Evolutionary conservation across 2,113 vertebrate genomes (phyloP).

Genomic region (Phycodurus eques): DNA sequence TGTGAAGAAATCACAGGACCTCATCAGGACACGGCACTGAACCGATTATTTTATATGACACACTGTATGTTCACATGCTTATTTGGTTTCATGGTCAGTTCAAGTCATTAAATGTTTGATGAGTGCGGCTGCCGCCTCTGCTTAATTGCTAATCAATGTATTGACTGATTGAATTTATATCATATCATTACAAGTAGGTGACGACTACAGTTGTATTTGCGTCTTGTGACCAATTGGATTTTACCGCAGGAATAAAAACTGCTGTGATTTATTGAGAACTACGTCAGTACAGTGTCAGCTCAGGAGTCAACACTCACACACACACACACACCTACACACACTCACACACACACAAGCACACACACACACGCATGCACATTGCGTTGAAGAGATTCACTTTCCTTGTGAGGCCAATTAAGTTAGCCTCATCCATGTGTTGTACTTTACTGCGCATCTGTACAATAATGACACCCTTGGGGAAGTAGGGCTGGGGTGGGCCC

Average conservation of each 20-base stretch:
- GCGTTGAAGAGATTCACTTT: background rate
- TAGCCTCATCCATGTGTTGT: background rate
- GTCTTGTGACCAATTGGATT: constrained; percentile 1
- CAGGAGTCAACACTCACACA: background rate
- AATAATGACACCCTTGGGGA: constrained; percentile 4
- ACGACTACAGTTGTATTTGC: background rate
- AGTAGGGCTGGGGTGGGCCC: background rate
- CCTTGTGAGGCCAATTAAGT: constrained; percentile 7
- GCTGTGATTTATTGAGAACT: background rate
- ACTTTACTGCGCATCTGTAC: constrained; percentile 2
- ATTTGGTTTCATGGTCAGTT: constrained; percentile 3
- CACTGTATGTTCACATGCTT: background rate
- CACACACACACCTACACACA: background rate
- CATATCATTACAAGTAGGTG: background rate
- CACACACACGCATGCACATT: background rate
- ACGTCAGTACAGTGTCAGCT: constrained; percentile 5
- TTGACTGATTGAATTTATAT: constrained; percentile 11
- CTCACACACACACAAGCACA: no score
- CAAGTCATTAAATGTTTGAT: constrained; percentile 2
- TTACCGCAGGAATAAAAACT: background rate
- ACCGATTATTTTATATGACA: background rate
- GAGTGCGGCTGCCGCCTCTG: background rate
- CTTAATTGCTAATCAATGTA: constrained; percentile 9
- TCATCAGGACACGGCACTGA: background rate
- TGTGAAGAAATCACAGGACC: background rate